phyloP scores from a whole-genome alignment of 2,888 invertebrate species.

The Choristoneura rosaceana region DNA sequence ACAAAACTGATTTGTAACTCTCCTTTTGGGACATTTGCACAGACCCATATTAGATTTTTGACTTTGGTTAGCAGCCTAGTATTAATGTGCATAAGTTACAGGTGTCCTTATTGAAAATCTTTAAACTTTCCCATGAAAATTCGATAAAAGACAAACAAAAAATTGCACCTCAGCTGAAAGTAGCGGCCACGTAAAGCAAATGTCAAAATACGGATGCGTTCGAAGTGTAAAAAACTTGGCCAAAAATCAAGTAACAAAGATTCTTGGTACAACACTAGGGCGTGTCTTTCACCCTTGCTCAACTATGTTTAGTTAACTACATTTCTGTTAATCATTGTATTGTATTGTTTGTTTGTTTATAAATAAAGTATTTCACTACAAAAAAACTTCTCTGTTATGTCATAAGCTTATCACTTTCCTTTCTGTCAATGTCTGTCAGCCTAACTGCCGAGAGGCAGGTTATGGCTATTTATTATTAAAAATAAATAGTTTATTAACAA shows the following conservation, averaged over 20 bases:
- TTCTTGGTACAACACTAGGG: conserved; percentile 13
- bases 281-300: too few relatives aligned
- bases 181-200: conserved; percentile 52
- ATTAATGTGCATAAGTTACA: conserved; percentile 18
- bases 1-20: conserved; percentile 99
- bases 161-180: conserved; percentile 45
- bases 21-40: conserved; percentile 98
- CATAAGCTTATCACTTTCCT: background rate
- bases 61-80: conserved; percentile 6
- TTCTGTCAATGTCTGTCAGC: conserved; percentile 20
- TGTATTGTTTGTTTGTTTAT: too few relatives aligned
- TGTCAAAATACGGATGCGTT: conserved; percentile 47
- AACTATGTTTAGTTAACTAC: too few relatives aligned
- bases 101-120: conserved; percentile 10
- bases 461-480: conserved; percentile 25
- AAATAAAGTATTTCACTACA: too few relatives aligned
- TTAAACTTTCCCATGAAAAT: conserved; percentile 25
- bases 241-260: background rate
- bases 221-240: conserved; percentile 25
- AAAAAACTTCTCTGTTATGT: background rate
- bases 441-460: conserved; percentile 12
- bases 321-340: too few relatives aligned
- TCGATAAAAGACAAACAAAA: conserved; percentile 54
- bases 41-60: conserved; percentile 91
- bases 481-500: conserved; percentile 20